Base-by-base conservation (phyloP, 2,797 vertebrate genomes). In the Eulemur rubriventer region DNA sequence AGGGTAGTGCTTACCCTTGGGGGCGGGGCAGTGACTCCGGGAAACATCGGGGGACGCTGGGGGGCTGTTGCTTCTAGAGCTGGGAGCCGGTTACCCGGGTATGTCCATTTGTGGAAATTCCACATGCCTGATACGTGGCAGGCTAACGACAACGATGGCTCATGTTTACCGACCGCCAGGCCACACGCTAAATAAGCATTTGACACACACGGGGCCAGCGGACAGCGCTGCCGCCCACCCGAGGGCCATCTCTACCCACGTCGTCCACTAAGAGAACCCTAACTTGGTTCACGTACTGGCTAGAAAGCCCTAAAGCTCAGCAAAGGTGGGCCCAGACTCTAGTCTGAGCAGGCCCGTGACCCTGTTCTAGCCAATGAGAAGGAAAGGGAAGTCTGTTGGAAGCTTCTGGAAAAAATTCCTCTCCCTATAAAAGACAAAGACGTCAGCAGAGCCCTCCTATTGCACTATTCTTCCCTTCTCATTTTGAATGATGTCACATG, bases 51-150 rank as follows among this genome's bases (percentile, higher is more conserved):
- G 35, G 80, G 30, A 50, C 12, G 4, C 46, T 6, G 2, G 46
- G 48, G 30, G 18, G 46, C 30, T 52, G 30, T 18, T 17, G 12
- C n/a, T 46, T 46, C 81, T 48, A 17, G 43, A 83, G n/a, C 13
- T 10, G n/a, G 70, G 59, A 26, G 35, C 79, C 76, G 30, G 7
- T 55, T 30, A 28, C 57, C 7, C 28, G 28, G 7, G 43, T 8
- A 10, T n/a, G 30, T 55, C 35, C 14, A 3, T 48, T 17, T 43
- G 69, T 65, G 57, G 28, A 52, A 48, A 6, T n/a, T 28, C 70
- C 1, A 22, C 14, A 11, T 10, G 28, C 35, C 41, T 12, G 3
- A 59, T 28, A 6, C 4, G 1, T 1, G 14, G 17, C 3, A 30
- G 43, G 17, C 24, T 65, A 9, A 78, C 13, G 65, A 2, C 11